Evolutionary conservation across 2,113 vertebrate genomes (phyloP), one percentile per base, ranked within the genome.

Genomic region (Potamarius usumacintae): DNA sequence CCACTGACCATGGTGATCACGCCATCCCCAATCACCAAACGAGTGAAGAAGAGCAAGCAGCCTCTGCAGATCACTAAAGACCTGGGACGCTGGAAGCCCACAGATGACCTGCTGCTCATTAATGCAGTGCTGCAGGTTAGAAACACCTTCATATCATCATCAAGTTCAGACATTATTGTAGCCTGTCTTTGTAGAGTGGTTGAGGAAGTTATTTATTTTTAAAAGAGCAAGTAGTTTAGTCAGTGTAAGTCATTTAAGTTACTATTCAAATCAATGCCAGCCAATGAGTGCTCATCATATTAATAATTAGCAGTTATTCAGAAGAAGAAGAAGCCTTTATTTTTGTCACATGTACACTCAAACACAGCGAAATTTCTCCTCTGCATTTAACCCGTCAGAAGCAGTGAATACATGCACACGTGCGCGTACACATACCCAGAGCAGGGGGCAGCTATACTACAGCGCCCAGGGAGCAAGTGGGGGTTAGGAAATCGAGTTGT

Each of bases 11-110:
- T 96, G 88, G 95, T 97, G 0, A 86, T 96, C 50, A 92, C 94
- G 27, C 94, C 94, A 62, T 94, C 97, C 9, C 94, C 96, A 52
- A 95, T 99, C 34, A 93, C 96, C 86, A 99, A 99, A 92, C 95
- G 97, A 89, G 95, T 99, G 82, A 99, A 99, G 95, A 99, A 98
- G 91, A 98, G 96, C 93, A 99, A 98, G 87, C 98, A 99, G 91
- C 97, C 97, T 0, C 92, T 97, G 85, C 97, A 98, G 91, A 96
- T 99, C 42, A 98, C 97, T 4, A 99, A 99, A 95, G 97, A 99
- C 89, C 93, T 99, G 88, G 96, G 98, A 86, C 96, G 97, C 87
- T 99, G 98, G 97, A 99, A 99, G 90, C 96, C 98, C 8, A 96
- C 97, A 0, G 98, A 99, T 25, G 98, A 99, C 83, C 95, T 99